These are phyloP conservation scores for Drosophila colorata DNA, from an alignment of 2,888 invertebrate genomes.

Conservation along the genomic window DNA sequence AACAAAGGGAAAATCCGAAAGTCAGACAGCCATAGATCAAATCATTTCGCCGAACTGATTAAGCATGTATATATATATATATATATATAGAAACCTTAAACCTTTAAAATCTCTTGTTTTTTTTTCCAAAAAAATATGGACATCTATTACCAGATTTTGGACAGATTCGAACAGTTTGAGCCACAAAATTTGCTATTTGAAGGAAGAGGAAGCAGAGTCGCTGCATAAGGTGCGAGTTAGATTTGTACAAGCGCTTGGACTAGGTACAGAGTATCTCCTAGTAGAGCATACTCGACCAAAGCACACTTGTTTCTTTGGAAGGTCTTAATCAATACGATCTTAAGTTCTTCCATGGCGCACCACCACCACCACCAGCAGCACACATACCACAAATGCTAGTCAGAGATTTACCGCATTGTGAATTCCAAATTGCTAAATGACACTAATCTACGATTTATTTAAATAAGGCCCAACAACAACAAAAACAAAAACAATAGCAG, in stretches of 20 bases:
- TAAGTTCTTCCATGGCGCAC: not conserved
- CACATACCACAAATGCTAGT: conserved; percentile 47
- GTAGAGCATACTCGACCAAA: not conserved
- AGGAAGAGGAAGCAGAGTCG: too few relatives aligned
- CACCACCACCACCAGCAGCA: not conserved
- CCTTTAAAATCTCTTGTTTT: too few relatives aligned
- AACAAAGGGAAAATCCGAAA: too few relatives aligned
- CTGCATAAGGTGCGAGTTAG: not conserved
- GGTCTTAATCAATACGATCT: conserved; percentile 51
- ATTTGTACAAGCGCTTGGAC: too few relatives aligned
- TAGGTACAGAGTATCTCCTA: not conserved
- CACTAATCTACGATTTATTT: conserved; percentile 76
- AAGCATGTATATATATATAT: too few relatives aligned
- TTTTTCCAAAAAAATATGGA: too few relatives aligned
- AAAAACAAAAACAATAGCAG: conserved; percentile 14
- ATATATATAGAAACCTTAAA: too few relatives aligned
- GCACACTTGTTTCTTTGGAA: conserved; percentile 28
- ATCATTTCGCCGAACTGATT: too few relatives aligned
- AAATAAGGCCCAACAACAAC: conserved; percentile 52
- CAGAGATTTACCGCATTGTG: conserved; percentile 25
- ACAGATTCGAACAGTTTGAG: too few relatives aligned
- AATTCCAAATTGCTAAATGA: conserved; percentile 76
- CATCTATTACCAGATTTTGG: too few relatives aligned
- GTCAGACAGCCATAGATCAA: too few relatives aligned
- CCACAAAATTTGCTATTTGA: too few relatives aligned